phyloP scores from a whole-genome alignment of 2,888 invertebrate genomes.

The Sesamia inferens region DNA sequence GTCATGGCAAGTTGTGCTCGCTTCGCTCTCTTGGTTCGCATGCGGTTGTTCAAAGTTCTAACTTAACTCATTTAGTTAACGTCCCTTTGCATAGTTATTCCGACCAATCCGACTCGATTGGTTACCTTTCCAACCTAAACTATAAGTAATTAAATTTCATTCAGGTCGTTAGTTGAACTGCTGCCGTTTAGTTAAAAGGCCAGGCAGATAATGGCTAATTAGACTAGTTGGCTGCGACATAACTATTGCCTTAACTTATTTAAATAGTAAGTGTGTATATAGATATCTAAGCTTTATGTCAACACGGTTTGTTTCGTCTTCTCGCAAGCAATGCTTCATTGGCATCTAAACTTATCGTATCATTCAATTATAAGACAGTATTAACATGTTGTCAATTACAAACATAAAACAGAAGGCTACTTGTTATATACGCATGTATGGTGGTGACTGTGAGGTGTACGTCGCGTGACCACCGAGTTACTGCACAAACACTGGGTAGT shows the following conservation, averaged over 20 bases:
- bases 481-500: slow-evolving; percentile 33
- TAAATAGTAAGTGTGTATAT: slow-evolving; percentile 9
- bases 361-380: slow-evolving; percentile 30
- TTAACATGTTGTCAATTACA: slow-evolving; percentile 39
- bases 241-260: slow-evolving; percentile 4
- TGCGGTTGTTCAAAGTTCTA: too few relatives aligned
- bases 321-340: slow-evolving; percentile 33
- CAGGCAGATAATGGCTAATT: too few relatives aligned
- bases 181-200: too few relatives aligned
- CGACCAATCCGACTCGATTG: too few relatives aligned
- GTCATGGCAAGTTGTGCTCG: too few relatives aligned
- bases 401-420: slow-evolving; percentile 49
- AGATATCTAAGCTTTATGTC: slow-evolving; percentile 27
- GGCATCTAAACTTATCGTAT: slow-evolving; percentile 48
- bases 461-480: slow-evolving; percentile 40
- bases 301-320: slow-evolving; percentile 4
- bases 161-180: too few relatives aligned
- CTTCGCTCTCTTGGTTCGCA: too few relatives aligned
- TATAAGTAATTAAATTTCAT: too few relatives aligned
- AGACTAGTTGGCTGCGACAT: too few relatives aligned
- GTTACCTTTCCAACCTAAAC: too few relatives aligned
- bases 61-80: too few relatives aligned
- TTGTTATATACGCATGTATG: slow-evolving; percentile 56
- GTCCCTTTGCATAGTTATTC: too few relatives aligned
- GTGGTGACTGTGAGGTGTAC: slow-evolving; percentile 57